These are phyloP conservation scores for Epizoanthus illoricatus DNA, from an alignment of 92 coral and sea anemone genomes.

Conservation along the genomic window DNA sequence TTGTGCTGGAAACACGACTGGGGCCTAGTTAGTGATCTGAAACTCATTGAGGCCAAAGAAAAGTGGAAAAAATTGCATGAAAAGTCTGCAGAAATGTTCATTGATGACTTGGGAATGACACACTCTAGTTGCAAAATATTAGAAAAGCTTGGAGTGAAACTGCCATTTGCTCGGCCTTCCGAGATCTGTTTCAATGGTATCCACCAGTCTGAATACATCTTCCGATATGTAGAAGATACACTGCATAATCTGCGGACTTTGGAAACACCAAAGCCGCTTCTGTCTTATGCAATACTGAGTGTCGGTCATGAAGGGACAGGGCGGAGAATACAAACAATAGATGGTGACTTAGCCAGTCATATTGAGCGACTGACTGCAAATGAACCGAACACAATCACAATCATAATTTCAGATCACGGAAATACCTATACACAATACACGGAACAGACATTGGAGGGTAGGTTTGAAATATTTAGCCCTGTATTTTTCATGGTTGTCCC, in stretches of 20 bases:
- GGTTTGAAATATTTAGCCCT: slow-evolving; percentile 37
- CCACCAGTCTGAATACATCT: slow-evolving; percentile 7
- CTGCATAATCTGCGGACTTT: slow-evolving; percentile 7
- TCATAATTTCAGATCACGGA: slow-evolving; percentile 44
- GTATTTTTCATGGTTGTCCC: slow-evolving; percentile 38
- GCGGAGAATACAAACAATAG: slow-evolving; percentile 34
- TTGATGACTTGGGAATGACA: slow-evolving; percentile 13
- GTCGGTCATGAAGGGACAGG: slow-evolving; percentile 36
- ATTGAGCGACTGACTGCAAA: slow-evolving; percentile 7
- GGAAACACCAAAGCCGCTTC: slow-evolving; percentile 3
- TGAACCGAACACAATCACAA: slow-evolving; percentile 24
- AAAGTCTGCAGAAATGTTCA: slow-evolving; percentile 8
- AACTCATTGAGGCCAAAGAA: background rate
- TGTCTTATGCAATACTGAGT: slow-evolving; percentile 32
- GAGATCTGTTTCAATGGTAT: slow-evolving; percentile 19
- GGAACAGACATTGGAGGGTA: slow-evolving; percentile 26
- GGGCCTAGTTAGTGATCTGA: slow-evolving; percentile 18
- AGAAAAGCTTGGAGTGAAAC: background rate
- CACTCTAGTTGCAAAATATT: background rate
- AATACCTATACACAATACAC: slow-evolving; percentile 38
- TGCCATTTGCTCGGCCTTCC: background rate
- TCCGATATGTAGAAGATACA: slow-evolving; percentile 8
- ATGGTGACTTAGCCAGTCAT: slow-evolving; percentile 15
- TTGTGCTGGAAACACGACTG: slow-evolving; percentile 37
- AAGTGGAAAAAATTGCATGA: slow-evolving; percentile 16